Percentiles rank a stretch among this genome's conserved stretches.
These are phyloP conservation scores for Brachypteracias leptosomus DNA, from an alignment of 2,113 vertebrate genomes.

Conservation along the genomic window DNA sequence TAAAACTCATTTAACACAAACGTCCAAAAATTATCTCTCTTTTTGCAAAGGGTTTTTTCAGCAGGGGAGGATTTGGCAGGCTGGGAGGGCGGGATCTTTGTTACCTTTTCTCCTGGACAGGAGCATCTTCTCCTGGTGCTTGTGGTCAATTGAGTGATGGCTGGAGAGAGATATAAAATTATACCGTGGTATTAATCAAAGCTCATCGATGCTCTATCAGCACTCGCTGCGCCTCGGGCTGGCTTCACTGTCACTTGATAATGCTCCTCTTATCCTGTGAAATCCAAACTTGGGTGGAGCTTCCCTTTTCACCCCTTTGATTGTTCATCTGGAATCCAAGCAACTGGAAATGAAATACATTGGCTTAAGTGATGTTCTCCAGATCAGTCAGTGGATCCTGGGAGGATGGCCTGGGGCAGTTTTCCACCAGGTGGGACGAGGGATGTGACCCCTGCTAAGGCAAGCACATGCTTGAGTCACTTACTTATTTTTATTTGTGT, in stretches of 20 bases:
- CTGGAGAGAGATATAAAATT: not conserved
- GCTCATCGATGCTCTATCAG: not conserved
- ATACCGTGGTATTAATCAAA: not conserved
- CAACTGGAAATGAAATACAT: not conserved
- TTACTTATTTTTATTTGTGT: slow-evolving; percentile 36
- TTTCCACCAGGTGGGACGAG: slow-evolving; percentile 67
- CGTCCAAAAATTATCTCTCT: not conserved
- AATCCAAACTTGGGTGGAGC: slow-evolving; percentile 23
- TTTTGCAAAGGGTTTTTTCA: not conserved
- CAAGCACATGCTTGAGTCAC: slow-evolving; percentile 66
- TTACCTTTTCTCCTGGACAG: not conserved
- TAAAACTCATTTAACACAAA: not conserved
- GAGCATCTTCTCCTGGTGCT: not conserved
- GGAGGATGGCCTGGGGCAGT: slow-evolving; percentile 18
- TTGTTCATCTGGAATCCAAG: slow-evolving; percentile 46
- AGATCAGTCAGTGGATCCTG: slow-evolving; percentile 34
- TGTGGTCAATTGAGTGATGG: not conserved
- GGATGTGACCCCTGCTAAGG: slow-evolving; percentile 45
- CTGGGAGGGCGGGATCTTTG: not conserved
- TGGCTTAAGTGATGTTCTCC: slow-evolving; percentile 42
- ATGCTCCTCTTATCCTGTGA: not conserved
- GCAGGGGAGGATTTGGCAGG: not conserved
- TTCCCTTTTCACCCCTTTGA: slow-evolving; percentile 64
- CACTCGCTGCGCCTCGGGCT: not conserved
- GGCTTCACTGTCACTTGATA: not conserved